Conservation (phyloP, 53 echinoderm and acorn worm species). For the Hippasteria phrygiana region DNA sequence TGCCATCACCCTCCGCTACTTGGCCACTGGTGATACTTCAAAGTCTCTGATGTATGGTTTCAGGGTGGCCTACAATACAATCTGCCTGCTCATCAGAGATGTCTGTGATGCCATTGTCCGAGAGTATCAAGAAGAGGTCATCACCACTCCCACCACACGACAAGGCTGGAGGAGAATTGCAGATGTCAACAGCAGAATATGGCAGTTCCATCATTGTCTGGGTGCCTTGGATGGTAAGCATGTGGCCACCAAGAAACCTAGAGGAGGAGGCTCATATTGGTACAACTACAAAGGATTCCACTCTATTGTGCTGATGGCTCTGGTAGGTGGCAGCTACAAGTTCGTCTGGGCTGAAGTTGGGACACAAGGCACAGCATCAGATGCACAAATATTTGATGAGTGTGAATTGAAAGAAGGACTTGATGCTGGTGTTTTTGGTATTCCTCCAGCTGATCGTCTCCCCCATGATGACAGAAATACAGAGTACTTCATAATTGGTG, state of each 20-base stretch:
- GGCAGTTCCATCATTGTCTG: conserved; percentile 65
- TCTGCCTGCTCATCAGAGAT: conserved; percentile 59
- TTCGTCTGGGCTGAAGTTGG: conserved; percentile 9
- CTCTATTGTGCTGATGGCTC: conserved; percentile 55
- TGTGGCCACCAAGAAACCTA: conserved; percentile 51
- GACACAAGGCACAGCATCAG: background rate
- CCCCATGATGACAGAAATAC: too few relatives aligned
- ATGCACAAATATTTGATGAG: conserved; percentile 31
- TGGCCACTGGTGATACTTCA: background rate
- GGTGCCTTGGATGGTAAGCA: conserved; percentile 70
- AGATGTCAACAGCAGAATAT: conserved; percentile 8
- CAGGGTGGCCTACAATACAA: conserved; percentile 7
- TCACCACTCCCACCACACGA: background rate
- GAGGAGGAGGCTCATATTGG: conserved; percentile 40
- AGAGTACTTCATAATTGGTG: too few relatives aligned
- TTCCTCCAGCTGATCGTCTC: conserved; percentile 61
- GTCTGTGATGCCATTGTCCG: conserved; percentile 69
- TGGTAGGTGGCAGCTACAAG: conserved; percentile 46
- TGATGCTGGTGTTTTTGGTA: conserved; percentile 44
- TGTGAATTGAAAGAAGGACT: conserved; percentile 28
- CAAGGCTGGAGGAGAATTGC: conserved; percentile 40
- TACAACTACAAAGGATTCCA: conserved; percentile 68
- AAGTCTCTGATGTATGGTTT: background rate
- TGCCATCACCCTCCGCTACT: conserved; percentile 37
- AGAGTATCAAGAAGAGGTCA: conserved; percentile 25